Evolutionary conservation across 2,113 vertebrate genomes (phyloP).

Genomic region (Lethenteron reissneri): DNA sequence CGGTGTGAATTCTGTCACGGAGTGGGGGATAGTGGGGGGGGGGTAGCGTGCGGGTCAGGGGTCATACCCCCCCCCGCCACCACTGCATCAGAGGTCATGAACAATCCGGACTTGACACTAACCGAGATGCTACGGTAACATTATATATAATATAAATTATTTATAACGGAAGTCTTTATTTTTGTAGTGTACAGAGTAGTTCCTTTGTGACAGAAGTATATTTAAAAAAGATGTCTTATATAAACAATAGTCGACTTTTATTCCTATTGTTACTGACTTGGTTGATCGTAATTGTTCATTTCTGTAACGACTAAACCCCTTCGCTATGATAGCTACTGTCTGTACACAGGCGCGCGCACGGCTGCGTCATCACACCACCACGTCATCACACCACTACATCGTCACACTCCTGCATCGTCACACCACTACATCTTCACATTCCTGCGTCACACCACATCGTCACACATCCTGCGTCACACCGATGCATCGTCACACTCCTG

Average conservation of each 20-base stretch:
- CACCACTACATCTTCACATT: too few relatives aligned
- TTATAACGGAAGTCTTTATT: constrained; percentile 6
- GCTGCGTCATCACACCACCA: too few relatives aligned
- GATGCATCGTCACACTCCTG: too few relatives aligned
- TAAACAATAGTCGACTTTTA: not conserved
- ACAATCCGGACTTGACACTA: not conserved
- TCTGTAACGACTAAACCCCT: too few relatives aligned
- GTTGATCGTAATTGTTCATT: too few relatives aligned
- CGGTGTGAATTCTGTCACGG: not conserved
- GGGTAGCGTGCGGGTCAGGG: not conserved
- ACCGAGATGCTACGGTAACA: constrained; percentile 1
- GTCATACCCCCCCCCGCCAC: not conserved
- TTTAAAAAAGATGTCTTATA: constrained; percentile 2
- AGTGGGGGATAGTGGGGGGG: not conserved
- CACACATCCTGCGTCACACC: too few relatives aligned
- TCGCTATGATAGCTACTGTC: too few relatives aligned
- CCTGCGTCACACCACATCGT: too few relatives aligned
- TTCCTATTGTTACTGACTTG: too few relatives aligned
- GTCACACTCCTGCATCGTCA: too few relatives aligned
- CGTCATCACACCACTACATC: too few relatives aligned
- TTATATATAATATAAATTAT: constrained; percentile 6
- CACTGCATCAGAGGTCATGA: not conserved
- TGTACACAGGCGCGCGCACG: too few relatives aligned
- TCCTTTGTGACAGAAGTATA: constrained; percentile 4
- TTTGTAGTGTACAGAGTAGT: constrained; percentile 6